Evolutionary conservation across 1,140 invertebrate genomes (phyloP), one percentile per base, ranked within the genome.

Genomic region (Drosophila suzukii): DNA sequence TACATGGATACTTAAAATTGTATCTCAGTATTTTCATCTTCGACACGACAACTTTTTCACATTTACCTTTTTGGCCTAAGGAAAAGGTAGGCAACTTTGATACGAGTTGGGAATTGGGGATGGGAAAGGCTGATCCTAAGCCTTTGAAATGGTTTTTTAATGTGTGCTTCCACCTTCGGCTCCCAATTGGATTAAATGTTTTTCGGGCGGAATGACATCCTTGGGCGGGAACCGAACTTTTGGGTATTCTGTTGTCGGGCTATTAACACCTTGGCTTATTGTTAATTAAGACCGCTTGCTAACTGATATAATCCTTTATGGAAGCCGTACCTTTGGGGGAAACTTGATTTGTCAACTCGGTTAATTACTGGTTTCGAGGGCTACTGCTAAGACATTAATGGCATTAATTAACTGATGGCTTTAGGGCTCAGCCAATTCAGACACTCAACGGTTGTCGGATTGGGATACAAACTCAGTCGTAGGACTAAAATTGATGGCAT

Each of bases 351-450:
- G 75, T 86, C 83, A 83, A 88, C 86, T 83, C 67, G 57, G 49
- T 73, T 89, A 89, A 88, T 88, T 83, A 79, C 65, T 61, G 49
- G 83, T 63, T 63, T 81, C 74, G 34, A 77, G 73, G 66, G 55
- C 57, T 15, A 43, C 74, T 60, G 68, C 47, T 79, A 77, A 66
- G 41, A 59, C 79, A 63, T 82, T 83, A 88, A 88, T 82, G 53
- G 60, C 50, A 70, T 80, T 88, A 89, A 88, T 88, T 88, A 88
- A 79, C 73, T 70, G 83, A 83, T 88, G 79, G 75, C 61, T 59
- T 82, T 61, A 58, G 51, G 76, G 67, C 66, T 46, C 12, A 68
- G 44, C 62, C 61, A 72, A 75, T 75, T 72, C 55, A 60, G 63
- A 44, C 54, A 56, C 54, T 67, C 32, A 53, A 41, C 43, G 51